Base-by-base conservation (phyloP, 2,797 vertebrate genomes). In the Rhinoraja longicauda region DNA sequence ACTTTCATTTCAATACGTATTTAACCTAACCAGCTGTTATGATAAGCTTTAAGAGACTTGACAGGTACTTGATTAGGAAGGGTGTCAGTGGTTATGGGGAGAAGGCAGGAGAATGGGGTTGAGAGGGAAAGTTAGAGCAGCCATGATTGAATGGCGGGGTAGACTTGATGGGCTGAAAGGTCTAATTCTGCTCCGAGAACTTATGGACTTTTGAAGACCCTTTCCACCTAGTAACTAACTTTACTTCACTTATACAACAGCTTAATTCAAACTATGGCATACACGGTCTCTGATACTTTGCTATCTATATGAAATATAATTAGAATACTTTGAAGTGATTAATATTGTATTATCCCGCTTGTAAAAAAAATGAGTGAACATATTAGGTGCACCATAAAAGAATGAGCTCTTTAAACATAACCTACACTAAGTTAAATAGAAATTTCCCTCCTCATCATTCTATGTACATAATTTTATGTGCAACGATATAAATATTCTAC, bases 371-470 rank as follows among this genome's bases (percentile, higher is more conserved):
- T n/a, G 24, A 29, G 13, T 78, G 77, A 78, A 39, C 32, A 19
- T 4, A 0, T 39, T 17, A 39, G 77, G 39, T 36, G 32, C 12
- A 84, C 26, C 7, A 21, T 29, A 67, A 21, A 72, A 67, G 57
- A n/a, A 88, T 36, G n/a, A 88, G 29, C 57, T 62, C 59, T 62
- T 86, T 59, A 86, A 59, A 86, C 29, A 86, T 62, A n/a, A 86
- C 57, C 29, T 15, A 88, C 10, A 15, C 17, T 3, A 3, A 26
- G 59, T 32, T 64, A 64, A 32, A 62, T 32, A 88, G 29, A 88
- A 32, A 88, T 88, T 36, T 67, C 84, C n/a, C 17, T 64, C 29
- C 8, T 88, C 62, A 88, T 64, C 62, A 36, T 2, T 67, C 29
- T 24, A 29, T 59, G n/a, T 76, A 10, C 29, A 32, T 36, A 2